Evolutionary conservation across 2,888 invertebrate species (phyloP).

Genomic region (Melanchra persicariae): DNA sequence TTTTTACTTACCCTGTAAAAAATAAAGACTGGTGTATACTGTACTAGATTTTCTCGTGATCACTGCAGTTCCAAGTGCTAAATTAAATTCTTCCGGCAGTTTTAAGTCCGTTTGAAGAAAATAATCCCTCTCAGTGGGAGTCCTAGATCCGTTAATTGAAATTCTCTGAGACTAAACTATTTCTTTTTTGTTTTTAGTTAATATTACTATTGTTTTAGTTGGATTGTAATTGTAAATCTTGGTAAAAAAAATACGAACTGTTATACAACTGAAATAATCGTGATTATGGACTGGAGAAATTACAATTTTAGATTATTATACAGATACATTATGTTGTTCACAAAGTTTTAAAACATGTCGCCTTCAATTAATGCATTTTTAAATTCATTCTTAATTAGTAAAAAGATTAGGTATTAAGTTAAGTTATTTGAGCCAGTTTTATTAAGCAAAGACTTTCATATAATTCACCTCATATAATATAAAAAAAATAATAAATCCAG

Average conservation of each 20-base stretch:
- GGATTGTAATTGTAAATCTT: neutral
- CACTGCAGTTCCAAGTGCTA: slow-evolving; percentile 47
- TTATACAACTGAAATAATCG: too few species aligned
- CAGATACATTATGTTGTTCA: too few species aligned
- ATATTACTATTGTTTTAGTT: neutral
- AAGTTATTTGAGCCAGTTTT: too few species aligned
- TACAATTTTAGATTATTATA: too few species aligned
- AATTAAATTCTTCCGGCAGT: slow-evolving; percentile 58
- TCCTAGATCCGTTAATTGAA: slow-evolving; percentile 40
- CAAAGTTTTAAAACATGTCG: too few species aligned
- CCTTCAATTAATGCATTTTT: too few species aligned
- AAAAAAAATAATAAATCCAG: neutral
- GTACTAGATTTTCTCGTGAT: slow-evolving; percentile 42
- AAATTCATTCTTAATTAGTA: too few species aligned
- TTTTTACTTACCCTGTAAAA: slow-evolving; percentile 3
- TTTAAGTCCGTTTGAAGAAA: slow-evolving; percentile 40
- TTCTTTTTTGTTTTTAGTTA: neutral
- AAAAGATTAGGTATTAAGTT: too few species aligned
- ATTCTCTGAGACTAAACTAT: slow-evolving; percentile 26
- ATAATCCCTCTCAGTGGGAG: slow-evolving; percentile 30
- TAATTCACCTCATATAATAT: neutral
- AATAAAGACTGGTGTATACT: slow-evolving; percentile 16
- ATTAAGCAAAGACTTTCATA: neutral
- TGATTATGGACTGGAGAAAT: too few species aligned
- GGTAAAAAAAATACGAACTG: neutral